These are phyloP conservation scores for Platichthys flesus DNA, from an alignment of 2,113 vertebrate genomes.

Conservation along the genomic window DNA sequence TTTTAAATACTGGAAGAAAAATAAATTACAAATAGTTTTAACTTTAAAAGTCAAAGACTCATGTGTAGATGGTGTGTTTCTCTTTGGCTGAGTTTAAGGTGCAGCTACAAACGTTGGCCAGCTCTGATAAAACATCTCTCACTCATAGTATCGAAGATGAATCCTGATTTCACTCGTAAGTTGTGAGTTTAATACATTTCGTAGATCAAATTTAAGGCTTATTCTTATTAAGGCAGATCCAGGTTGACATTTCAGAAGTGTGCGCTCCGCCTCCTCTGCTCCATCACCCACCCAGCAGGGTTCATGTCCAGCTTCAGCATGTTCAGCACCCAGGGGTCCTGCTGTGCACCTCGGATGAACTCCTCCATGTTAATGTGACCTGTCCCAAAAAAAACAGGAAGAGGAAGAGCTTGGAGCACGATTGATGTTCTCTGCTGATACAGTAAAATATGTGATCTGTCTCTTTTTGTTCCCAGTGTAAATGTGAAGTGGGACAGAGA, in stretches of 20 bases:
- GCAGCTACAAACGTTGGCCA: no score
- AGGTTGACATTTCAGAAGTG: constrained; percentile 61
- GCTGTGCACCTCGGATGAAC: constrained; percentile 78
- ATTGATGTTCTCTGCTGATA: background rate
- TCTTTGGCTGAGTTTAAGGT: no score
- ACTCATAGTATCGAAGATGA: no score
- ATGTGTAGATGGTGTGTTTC: no score
- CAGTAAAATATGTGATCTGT: no score
- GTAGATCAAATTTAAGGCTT: background rate
- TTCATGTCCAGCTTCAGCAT: constrained; percentile 82
- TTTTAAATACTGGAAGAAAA: background rate
- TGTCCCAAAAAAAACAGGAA: constrained; percentile 29
- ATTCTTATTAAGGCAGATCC: background rate
- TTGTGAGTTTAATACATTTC: background rate
- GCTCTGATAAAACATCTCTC: no score
- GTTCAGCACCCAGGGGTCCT: constrained; percentile 80
- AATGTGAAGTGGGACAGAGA: background rate
- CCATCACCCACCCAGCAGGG: constrained; percentile 77
- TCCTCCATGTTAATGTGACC: constrained; percentile 78
- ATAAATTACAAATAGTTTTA: no score
- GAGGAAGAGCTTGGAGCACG: no score
- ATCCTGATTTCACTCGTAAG: no score
- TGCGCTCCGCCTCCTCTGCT: constrained; percentile 78
- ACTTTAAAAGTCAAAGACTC: no score
- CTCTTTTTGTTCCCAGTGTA: background rate